Percentiles rank a stretch among this genome's conserved stretches.
phyloP scores from a whole-genome alignment of 2,113 vertebrate genomes.

The Rhinopomastus cyanomelas region DNA sequence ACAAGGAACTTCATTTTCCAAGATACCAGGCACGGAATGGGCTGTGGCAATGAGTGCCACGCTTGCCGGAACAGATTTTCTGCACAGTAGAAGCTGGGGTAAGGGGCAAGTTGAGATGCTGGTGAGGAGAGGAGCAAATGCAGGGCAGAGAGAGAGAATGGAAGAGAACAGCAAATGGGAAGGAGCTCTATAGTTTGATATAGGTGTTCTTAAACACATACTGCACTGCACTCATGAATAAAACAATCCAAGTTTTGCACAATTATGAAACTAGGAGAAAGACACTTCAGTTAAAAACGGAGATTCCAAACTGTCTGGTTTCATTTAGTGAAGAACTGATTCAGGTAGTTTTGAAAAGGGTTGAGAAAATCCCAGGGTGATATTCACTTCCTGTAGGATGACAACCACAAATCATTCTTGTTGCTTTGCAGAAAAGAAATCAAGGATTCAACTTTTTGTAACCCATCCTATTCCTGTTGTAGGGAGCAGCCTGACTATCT shows the following conservation, averaged over 20 bases:
- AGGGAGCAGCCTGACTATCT: not conserved
- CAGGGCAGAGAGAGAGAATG: too few species aligned
- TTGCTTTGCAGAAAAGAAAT: not conserved
- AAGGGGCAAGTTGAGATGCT: not conserved
- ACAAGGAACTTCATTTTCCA: not conserved
- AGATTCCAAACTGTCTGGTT: not conserved
- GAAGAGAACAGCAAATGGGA: not conserved
- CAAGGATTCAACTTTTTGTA: not conserved
- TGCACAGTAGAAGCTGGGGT: not conserved
- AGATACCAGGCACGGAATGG: not conserved
- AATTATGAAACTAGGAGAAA: not conserved
- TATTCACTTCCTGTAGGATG: not conserved
- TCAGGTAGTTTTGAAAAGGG: not conserved
- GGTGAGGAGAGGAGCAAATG: not conserved
- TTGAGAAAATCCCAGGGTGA: not conserved
- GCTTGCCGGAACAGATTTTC: not conserved
- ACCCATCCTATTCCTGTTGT: not conserved
- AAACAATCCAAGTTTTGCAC: not conserved
- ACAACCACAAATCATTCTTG: not conserved
- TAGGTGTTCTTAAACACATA: not conserved
- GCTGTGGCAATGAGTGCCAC: not conserved
- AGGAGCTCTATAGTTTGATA: not conserved
- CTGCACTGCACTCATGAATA: not conserved
- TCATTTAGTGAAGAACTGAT: not conserved
- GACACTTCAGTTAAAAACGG: not conserved